Base-by-base conservation (phyloP, 2,797 vertebrate genomes). In the Paguma larvata region DNA sequence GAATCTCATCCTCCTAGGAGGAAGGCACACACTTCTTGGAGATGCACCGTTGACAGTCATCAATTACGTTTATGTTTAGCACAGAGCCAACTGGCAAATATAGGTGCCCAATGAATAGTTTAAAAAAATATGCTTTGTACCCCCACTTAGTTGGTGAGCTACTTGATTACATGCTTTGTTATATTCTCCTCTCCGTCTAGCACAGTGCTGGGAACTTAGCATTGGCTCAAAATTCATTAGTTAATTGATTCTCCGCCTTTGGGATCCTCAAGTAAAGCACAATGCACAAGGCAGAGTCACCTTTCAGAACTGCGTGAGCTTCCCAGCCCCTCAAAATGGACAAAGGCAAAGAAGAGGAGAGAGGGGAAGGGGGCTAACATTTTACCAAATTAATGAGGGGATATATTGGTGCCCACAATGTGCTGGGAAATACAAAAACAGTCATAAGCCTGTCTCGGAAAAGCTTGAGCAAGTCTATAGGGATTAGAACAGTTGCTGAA, bases 401-500 rank as follows among this genome's bases (percentile, higher is more conserved):
- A 92, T 91, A 85, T 1, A 38, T 0, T 46, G 56, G 97, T 95
- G 89, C 83, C 97, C 86, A 92, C 96, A 44, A 13, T 96, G 86
- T 0, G 0, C 77, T 34, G 0, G 5, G 89, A 97, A 98, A 86
- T 0, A 19, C 94, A 19, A 46, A 5, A 59, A 84, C 5, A 41
- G 97, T 95, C 75, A 34, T 51, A 90, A 92, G 96, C 94, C 97
- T 14, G 2, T 56, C 97, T 97, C 70, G 86, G 96, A 90, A 97
- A 98, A 88, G 98, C 93, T 34, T 1, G 25, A 97, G 97, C 85
- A 34, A 85, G 95, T 65, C 98, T 96, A 97, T 0, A 12, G 98
- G 98, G 98, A 98, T 0, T 51, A 92, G 96, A 97, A 94, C 89
- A 99, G 99, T 98, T 99, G 99, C 98, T 99, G 98, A 99, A 99